phyloP scores from a whole-genome alignment of 2,797 vertebrate species.

The Limosa lapponica region DNA sequence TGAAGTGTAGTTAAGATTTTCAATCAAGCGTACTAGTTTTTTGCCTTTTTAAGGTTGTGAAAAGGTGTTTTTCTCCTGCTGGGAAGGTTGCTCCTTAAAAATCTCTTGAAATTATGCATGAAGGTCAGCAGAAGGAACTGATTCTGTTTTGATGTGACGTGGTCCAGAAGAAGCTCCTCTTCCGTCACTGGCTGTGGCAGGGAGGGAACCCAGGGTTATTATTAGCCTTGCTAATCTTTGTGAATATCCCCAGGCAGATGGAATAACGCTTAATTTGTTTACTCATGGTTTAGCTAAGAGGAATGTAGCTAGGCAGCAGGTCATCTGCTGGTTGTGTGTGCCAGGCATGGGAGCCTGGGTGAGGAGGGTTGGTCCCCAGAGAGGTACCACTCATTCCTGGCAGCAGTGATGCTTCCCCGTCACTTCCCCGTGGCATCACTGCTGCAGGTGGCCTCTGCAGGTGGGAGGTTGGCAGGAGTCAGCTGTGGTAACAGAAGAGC shows the following conservation, averaged over 20 bases:
- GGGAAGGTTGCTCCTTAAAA: background rate
- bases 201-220: background rate
- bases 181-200: background rate
- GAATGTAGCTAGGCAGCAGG: background rate
- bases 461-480: background rate
- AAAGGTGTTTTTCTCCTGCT: background rate
- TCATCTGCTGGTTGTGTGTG: background rate
- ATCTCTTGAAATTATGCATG: background rate
- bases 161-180: background rate
- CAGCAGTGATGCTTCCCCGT: background rate
- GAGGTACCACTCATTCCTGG: fast-evolving
- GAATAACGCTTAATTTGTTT: background rate
- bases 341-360: background rate
- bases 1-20: background rate
- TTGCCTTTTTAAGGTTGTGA: background rate
- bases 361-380: fast-evolving
- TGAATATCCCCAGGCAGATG: background rate
- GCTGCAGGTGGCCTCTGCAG: background rate
- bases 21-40: background rate
- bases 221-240: background rate
- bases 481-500: background rate
- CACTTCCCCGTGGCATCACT: fast-evolving
- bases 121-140: background rate
- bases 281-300: background rate
- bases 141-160: fast-evolving